These are phyloP conservation scores for Sussaba pulchella DNA, from an alignment of 2,888 invertebrate genomes.

Conservation along the genomic window DNA sequence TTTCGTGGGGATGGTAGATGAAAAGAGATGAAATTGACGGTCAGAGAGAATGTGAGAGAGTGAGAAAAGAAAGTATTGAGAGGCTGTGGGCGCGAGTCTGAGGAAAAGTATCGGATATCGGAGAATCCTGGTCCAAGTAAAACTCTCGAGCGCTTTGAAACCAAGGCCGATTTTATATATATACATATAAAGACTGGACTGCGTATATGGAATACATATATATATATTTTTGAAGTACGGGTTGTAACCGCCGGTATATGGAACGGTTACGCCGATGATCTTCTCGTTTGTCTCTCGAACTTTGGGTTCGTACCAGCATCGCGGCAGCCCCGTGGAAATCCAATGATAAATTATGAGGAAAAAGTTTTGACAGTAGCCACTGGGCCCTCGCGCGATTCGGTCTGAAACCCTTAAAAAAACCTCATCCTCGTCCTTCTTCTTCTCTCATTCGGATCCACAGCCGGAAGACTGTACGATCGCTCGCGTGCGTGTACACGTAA, in stretches of 20 bases:
- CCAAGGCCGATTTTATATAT: background rate
- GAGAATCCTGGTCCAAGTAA: conserved; percentile 35
- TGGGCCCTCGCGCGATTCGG: conserved; percentile 33
- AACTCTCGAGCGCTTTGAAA: conserved; percentile 28
- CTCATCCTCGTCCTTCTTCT: conserved; percentile 28
- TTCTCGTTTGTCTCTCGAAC: conserved; percentile 52
- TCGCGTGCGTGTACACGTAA: conserved; percentile 13
- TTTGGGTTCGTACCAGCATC: conserved; percentile 14
- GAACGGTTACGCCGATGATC: conserved; percentile 55
- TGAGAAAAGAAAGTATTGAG: background rate
- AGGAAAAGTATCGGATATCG: conserved; percentile 26
- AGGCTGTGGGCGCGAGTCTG: conserved; percentile 22
- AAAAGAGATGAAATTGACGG: conserved; percentile 13
- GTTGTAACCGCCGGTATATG: conserved; percentile 4
- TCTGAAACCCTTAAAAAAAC: conserved; percentile 27
- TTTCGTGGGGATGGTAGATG: conserved; percentile 15
- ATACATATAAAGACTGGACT: conserved; percentile 22
- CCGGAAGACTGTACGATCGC: conserved; percentile 11
- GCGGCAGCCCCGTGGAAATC: conserved; percentile 26
- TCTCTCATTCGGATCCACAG: conserved; percentile 26
- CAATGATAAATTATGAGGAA: conserved; percentile 66
- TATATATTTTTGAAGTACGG: too few relatives aligned
- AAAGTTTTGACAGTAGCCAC: conserved; percentile 63
- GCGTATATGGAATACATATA: conserved; percentile 79
- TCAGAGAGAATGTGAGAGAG: background rate